phyloP scores from a whole-genome alignment of 1,140 invertebrate genomes.

The Zaprionus ghesquierei region DNA sequence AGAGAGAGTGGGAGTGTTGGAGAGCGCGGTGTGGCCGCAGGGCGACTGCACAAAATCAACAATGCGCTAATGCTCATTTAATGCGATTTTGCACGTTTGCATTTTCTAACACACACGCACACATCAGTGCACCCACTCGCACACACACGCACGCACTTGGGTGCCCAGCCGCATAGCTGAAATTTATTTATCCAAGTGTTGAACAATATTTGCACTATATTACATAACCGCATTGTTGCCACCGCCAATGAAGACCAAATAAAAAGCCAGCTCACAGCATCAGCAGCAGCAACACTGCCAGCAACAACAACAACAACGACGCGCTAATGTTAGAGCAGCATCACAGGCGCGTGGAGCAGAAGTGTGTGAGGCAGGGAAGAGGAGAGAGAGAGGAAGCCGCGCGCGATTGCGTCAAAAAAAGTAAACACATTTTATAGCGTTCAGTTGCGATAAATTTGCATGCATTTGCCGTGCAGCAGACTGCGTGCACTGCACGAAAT shows the following conservation, averaged over 20 bases:
- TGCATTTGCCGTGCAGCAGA: constrained; percentile 8
- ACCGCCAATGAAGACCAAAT: constrained; percentile 66
- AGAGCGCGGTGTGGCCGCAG: not conserved
- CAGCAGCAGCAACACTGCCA: not conserved
- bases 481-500: constrained; percentile 16
- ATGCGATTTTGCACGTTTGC: constrained; percentile 78
- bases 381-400: not conserved
- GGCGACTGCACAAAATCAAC: constrained; percentile 54
- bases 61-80: constrained; percentile 78
- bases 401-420: constrained; percentile 31
- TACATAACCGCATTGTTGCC: constrained; percentile 75
- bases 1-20: not conserved
- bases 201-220: constrained; percentile 78
- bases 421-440: constrained; percentile 55
- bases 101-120: constrained; percentile 58
- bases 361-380: not conserved
- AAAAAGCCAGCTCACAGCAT: constrained; percentile 38
- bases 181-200: constrained; percentile 75
- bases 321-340: not conserved
- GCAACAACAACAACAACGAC: not conserved
- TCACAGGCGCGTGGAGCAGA: not conserved
- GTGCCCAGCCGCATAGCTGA: constrained; percentile 41
- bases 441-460: constrained; percentile 21
- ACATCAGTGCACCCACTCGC: not conserved
- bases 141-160: constrained; percentile 2